These are phyloP conservation scores for Aphidius gifuensis DNA, from an alignment of 1,140 invertebrate species.

Conservation along the genomic window DNA sequence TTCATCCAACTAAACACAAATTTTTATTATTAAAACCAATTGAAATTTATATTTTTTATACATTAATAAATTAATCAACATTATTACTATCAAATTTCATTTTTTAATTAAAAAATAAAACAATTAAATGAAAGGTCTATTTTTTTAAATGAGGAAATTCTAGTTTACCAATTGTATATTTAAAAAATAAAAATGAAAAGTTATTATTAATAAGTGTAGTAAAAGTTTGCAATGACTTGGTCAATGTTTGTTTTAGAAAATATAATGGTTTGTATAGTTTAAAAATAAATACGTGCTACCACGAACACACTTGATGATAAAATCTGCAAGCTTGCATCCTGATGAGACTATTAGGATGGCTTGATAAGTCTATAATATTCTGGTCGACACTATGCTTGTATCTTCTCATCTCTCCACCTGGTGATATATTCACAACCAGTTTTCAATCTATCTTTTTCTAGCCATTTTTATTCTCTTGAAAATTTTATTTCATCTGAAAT, in stretches of 20 bases:
- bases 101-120: no score
- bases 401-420: slow-evolving; percentile 39
- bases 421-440: slow-evolving; percentile 30
- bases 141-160: no score
- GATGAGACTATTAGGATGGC: slow-evolving; percentile 54
- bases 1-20: slow-evolving; percentile 22
- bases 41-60: no score
- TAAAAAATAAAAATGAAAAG: no score
- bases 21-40: slow-evolving; percentile 15
- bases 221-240: slow-evolving; percentile 29
- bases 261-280: slow-evolving; percentile 39
- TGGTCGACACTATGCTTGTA: slow-evolving; percentile 37
- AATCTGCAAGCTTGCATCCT: slow-evolving; percentile 53
- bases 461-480: slow-evolving; percentile 15
- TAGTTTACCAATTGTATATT: no score
- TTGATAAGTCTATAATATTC: slow-evolving; percentile 55
- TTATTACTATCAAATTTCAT: no score
- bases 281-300: slow-evolving; percentile 34
- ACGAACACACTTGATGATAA: slow-evolving; percentile 45
- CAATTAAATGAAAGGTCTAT: no score
- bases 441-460: slow-evolving; percentile 29
- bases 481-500: slow-evolving; percentile 7
- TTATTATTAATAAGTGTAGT: no score
- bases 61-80: no score
- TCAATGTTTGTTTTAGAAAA: slow-evolving; percentile 29